Conservation (phyloP, 2,113 vertebrate species). For the Cyanocitta stelleri region DNA sequence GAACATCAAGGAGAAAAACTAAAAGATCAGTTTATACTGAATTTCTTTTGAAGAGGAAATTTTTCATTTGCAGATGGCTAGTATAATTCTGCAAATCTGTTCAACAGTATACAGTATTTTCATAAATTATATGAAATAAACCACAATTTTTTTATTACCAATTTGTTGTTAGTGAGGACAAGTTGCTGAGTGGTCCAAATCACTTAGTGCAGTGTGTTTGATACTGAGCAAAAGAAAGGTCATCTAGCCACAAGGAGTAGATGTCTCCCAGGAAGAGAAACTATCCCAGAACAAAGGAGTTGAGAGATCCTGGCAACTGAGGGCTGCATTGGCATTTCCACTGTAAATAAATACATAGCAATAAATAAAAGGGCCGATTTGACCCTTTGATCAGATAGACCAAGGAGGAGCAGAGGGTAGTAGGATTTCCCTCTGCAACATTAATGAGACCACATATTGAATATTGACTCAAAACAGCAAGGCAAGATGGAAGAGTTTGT, state of each 20-base stretch:
- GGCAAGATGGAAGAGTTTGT: neutral
- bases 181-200: neutral
- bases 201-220: neutral
- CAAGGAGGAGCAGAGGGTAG: neutral
- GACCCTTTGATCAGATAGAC: neutral
- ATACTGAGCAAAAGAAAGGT: neutral
- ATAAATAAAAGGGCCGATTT: neutral
- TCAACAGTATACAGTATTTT: neutral
- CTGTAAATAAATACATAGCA: neutral
- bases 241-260: neutral
- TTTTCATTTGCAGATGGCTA: neutral
- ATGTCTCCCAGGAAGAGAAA: neutral
- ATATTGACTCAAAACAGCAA: neutral
- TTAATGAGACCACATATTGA: neutral
- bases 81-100: neutral
- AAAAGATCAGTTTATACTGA: neutral
- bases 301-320: neutral
- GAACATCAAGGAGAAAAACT: neutral
- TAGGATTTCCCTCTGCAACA: neutral
- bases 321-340: neutral
- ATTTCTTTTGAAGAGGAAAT: neutral
- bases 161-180: neutral
- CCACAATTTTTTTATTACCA: fast-evolving
- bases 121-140: neutral
- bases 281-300: neutral